A percentile compares a stretch with the other conserved stretches of the same genome.
Evolutionary conservation across 2,113 vertebrate species (phyloP).

Genomic region (Bufo gargarizans): DNA sequence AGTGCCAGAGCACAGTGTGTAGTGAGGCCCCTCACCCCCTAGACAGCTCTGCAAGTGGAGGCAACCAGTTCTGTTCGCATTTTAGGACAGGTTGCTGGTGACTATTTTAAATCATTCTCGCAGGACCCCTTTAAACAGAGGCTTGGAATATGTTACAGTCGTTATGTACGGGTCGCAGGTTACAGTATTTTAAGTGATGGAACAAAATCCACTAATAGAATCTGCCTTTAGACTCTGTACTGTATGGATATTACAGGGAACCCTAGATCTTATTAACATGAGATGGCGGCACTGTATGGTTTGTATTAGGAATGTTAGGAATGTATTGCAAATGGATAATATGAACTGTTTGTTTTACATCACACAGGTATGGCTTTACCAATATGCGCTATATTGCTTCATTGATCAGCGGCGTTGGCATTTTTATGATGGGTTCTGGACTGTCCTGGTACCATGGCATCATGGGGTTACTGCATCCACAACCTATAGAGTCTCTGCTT

Average conservation of each 20-base stretch:
- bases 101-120: too few relatives aligned
- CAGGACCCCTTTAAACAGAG: too few relatives aligned
- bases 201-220: not conserved
- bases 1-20: too few relatives aligned
- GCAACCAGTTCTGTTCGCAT: too few relatives aligned
- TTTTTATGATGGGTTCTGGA: conserved; percentile 99
- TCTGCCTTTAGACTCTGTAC: not conserved
- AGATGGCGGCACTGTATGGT: not conserved
- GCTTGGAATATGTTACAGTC: too few relatives aligned
- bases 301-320: too few relatives aligned
- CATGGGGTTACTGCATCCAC: conserved; percentile 92
- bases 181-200: not conserved
- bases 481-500: conserved; percentile 91
- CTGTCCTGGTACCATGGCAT: conserved; percentile 98
- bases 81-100: too few relatives aligned
- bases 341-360: conserved; percentile 10
- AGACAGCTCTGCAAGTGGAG: too few relatives aligned
- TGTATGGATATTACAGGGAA: not conserved
- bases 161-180: too few relatives aligned
- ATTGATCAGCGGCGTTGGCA: conserved; percentile 96
- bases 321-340: not conserved
- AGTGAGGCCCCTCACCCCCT: too few relatives aligned
- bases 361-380: conserved; percentile 91
- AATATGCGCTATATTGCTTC: conserved; percentile 99
- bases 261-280: not conserved